These are phyloP conservation scores for Sarcophaga bullata DNA, from an alignment of 1,140 invertebrate species.

Conservation along the genomic window DNA sequence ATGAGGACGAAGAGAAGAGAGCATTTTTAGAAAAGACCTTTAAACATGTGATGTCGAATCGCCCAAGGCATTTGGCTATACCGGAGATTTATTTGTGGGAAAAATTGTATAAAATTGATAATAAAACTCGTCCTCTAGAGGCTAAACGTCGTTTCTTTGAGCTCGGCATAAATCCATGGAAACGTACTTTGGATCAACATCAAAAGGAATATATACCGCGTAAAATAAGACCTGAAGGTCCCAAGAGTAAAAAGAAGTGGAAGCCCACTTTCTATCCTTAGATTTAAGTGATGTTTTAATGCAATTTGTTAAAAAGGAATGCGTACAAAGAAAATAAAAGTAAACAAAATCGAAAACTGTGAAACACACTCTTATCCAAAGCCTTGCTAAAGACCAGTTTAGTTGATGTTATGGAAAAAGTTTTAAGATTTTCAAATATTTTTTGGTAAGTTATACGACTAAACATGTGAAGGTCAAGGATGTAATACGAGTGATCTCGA, in stretches of 20 bases:
- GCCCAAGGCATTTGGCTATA: conserved; percentile 69
- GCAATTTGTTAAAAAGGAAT: background rate
- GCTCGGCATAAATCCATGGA: conserved; percentile 69
- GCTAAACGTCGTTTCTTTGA: conserved; percentile 76
- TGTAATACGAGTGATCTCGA: too few relatives aligned
- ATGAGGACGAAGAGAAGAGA: conserved; percentile 73
- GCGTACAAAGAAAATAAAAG: background rate
- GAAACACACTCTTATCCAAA: background rate
- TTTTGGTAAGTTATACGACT: too few relatives aligned
- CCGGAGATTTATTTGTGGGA: conserved; percentile 82
- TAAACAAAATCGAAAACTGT: background rate
- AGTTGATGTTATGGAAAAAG: too few relatives aligned
- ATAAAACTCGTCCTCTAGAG: conserved; percentile 74
- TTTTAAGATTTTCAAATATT: too few relatives aligned
- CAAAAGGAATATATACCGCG: conserved; percentile 75
- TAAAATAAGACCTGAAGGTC: conserved; percentile 68
- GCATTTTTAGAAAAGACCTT: conserved; percentile 75
- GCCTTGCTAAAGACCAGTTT: too few relatives aligned
- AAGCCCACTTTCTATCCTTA: conserved; percentile 73
- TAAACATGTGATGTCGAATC: conserved; percentile 75
- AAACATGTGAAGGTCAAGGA: too few relatives aligned
- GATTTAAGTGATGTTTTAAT: background rate
- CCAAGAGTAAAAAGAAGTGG: conserved; percentile 70
- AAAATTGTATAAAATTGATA: conserved; percentile 77
- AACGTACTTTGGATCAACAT: conserved; percentile 73